Evolutionary conservation across 1,140 invertebrate species (phyloP), one percentile per base, ranked within the genome.

Genomic region (Conus betulinus): DNA sequence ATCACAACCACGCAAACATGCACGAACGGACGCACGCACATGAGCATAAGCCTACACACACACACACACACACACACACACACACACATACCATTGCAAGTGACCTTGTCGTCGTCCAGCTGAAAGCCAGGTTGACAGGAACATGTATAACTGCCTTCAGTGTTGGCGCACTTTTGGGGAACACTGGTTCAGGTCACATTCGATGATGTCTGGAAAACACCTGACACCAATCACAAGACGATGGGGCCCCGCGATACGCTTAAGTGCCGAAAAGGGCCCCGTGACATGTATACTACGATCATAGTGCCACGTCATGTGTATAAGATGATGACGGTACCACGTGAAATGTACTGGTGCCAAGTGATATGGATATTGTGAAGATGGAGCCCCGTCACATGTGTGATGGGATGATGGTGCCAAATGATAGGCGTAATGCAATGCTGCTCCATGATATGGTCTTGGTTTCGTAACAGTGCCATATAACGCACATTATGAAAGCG

Each of bases 91-190:
- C 90, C 71, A 20, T 57, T n/a, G 57, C 90, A 90, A 27, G 81
- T n/a, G 23, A 84, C 51, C 53, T 74, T 79, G 83, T 90, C 90
- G 7, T 53, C 52, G 20, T 51, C 53, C 20, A 91, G 67, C 2
- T 13, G 53, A 60, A 87, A 91, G 23, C 90, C 90, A 13, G 39
- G 20, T 52, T 39, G 78, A 79, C 90, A 91, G 51, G 88, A 85
- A 52, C 90, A 91, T 0, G 27, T 71, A 83, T 82, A 91, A 67
- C 88, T 85, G 8, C 90, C 90, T 6, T 89, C 71, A 17, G 78
- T 91, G 86, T 91, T 89, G 67, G 23, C 78, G 83, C 90, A 91
- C 0, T 23, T 85, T 82, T 91, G 90, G 17, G 17, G 89, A 86
- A 74, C 90, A 91, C 10, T 87, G 52, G 74, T 87, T 87, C 27